Percentiles rank a stretch among this genome's conserved stretches.
These are phyloP conservation scores for Musca vetustissima DNA, from an alignment of 1,140 invertebrate species.

Conservation along the genomic window DNA sequence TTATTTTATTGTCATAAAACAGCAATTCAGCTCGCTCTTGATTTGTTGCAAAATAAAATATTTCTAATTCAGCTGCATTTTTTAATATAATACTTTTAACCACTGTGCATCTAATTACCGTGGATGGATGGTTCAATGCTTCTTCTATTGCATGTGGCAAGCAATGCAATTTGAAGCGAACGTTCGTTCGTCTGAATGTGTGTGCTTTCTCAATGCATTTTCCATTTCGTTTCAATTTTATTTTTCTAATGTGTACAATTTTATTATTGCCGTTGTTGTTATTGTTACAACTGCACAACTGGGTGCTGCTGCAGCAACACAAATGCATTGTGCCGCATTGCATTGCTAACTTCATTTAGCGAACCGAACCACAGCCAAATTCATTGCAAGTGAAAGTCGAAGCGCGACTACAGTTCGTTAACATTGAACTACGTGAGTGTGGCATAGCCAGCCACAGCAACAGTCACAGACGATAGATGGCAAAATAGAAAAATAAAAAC, in stretches of 20 bases:
- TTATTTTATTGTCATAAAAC: no score
- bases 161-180: background rate
- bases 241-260: slow-evolving; percentile 8
- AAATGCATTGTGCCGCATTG: no score
- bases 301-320: background rate
- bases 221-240: slow-evolving; percentile 8
- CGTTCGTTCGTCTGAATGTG: no score
- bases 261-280: background rate
- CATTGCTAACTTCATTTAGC: slow-evolving; percentile 24
- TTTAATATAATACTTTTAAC: no score
- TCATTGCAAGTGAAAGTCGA: slow-evolving; percentile 34
- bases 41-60: no score
- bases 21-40: no score
- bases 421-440: slow-evolving; percentile 52
- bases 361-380: slow-evolving; percentile 30
- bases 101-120: background rate
- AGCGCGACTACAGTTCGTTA: slow-evolving; percentile 49
- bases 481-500: slow-evolving; percentile 9
- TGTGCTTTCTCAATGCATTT: background rate
- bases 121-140: background rate
- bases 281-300: background rate
- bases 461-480: slow-evolving; percentile 17
- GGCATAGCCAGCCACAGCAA: slow-evolving; percentile 14
- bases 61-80: no score
- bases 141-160: background rate